Conservation (phyloP, 2,113 vertebrate genomes). For the Barbus barbus region DNA sequence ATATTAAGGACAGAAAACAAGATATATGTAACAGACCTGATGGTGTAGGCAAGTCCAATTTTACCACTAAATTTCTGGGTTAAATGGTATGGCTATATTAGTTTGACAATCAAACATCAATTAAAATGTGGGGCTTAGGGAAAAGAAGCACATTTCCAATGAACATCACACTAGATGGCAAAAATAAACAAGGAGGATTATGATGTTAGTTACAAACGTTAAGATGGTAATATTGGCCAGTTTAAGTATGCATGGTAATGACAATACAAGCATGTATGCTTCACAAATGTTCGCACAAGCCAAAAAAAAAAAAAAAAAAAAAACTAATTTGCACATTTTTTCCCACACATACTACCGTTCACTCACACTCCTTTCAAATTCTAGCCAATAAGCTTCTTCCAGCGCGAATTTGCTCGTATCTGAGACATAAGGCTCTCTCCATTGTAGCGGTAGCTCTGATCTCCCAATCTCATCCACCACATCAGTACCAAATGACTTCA, state of each 20-base stretch:
- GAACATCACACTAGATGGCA: neutral
- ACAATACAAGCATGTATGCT: slow-evolving; percentile 31
- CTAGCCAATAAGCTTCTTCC: neutral
- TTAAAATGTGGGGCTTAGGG: neutral
- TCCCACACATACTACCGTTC: neutral
- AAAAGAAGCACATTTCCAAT: neutral
- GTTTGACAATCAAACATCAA: neutral
- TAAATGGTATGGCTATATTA: neutral
- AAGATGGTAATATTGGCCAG: slow-evolving; percentile 28
- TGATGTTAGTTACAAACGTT: slow-evolving; percentile 7
- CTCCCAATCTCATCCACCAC: neutral
- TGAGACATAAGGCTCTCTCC: neutral
- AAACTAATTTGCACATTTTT: neutral
- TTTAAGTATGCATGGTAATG: slow-evolving; percentile 44
- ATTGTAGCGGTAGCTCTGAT: neutral
- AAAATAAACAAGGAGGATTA: slow-evolving; percentile 29
- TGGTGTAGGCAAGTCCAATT: neutral
- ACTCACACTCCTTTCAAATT: neutral
- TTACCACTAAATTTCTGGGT: neutral
- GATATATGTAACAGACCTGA: slow-evolving; percentile 3
- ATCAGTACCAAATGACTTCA: slow-evolving; percentile 1
- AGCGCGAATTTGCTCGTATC: neutral
- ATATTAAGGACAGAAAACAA: neutral
- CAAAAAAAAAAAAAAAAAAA: slow-evolving; percentile 8
- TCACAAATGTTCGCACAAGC: neutral